Evolutionary conservation across 2,113 vertebrate species (phyloP), one percentile per base, ranked within the genome.

Genomic region (Pterocles orientalis): DNA sequence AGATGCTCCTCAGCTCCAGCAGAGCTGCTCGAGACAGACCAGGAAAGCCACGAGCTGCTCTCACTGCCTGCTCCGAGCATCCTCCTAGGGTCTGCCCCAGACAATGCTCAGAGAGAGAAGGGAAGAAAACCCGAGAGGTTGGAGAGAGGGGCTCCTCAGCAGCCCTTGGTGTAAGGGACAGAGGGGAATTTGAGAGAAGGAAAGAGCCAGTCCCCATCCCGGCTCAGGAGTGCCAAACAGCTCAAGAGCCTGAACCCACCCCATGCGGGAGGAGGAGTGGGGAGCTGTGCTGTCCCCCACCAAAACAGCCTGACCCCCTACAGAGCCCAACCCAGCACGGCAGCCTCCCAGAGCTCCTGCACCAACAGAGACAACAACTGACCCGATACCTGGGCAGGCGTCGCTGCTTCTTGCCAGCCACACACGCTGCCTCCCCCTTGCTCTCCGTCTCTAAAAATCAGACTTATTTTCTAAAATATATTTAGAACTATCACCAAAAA

Each of bases 181-280:
- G 33, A 19, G 31, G 9, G 12, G 21, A 65, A 39, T 6, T 2
- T 19, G 57, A 36, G 33, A 50, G 56, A 33, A 62, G 69, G 34
- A 57, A 54, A 48, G 26, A 66, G 9, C 5, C 0, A 79, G n/a
- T 19, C n/a, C 13, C 14, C 36, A 78, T 20, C n/a, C 51, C 64
- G 2, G 3, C 36, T 23, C 18, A 0, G n/a, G 5, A 41, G 45
- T 33, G 14, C 14, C 45, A 48, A 65, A 39, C 28, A 26, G 39
- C 41, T 51, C 33, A 31, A 45, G 43, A 92, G 34, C n/a, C 48
- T 9, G 24, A 58, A 20, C 6, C 9, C 58, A 33, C 23, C 53
- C 66, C 4, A 0, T 7, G 14, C 5, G 0, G 41, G 12, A 39
- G 47, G 5, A 34, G 10, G 19, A 64, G 33, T 3, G 15, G n/a